Evolutionary conservation across 2,888 invertebrate species (phyloP).

Genomic region (Thyatira batis): DNA sequence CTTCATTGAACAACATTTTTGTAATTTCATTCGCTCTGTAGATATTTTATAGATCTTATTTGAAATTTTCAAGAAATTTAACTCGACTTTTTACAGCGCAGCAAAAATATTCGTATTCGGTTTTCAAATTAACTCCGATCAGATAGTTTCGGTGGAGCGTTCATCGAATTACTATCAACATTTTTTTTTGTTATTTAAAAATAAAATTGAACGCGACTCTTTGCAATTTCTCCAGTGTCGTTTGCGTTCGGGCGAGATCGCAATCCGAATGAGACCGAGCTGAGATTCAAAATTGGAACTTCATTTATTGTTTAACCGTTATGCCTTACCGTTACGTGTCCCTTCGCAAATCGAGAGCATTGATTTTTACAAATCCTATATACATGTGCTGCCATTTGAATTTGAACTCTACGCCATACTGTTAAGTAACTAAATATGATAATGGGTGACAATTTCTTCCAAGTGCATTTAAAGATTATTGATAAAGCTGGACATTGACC

Average conservation of each 20-base stretch:
- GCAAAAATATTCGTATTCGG: not conserved
- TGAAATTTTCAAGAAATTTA: not conserved
- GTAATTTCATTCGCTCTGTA: not conserved
- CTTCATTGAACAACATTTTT: not conserved
- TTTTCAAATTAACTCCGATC: not conserved
- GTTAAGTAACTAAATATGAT: not conserved
- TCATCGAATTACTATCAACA: conserved; percentile 3
- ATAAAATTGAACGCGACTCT: conserved; percentile 31
- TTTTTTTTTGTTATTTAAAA: conserved; percentile 34
- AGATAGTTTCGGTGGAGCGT: not conserved
- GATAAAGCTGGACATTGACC: conserved; percentile 27
- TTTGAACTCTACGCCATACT: conserved; percentile 10
- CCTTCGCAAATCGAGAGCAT: conserved; percentile 65
- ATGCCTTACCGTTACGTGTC: conserved; percentile 68
- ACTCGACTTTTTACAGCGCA: not conserved
- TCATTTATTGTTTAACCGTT: conserved; percentile 67
- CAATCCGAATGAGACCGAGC: conserved; percentile 42
- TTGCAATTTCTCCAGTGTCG: conserved; percentile 46
- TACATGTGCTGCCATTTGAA: not conserved
- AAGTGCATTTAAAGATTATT: conserved; percentile 29
- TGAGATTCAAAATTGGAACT: conserved; percentile 54
- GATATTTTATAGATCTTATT: not conserved
- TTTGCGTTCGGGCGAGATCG: conserved; percentile 42
- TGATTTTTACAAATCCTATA: conserved; percentile 4
- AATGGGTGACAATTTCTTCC: conserved; percentile 5